Conservation (phyloP, 2,888 invertebrate genomes). For the Hemistola chrysoprasaria region DNA sequence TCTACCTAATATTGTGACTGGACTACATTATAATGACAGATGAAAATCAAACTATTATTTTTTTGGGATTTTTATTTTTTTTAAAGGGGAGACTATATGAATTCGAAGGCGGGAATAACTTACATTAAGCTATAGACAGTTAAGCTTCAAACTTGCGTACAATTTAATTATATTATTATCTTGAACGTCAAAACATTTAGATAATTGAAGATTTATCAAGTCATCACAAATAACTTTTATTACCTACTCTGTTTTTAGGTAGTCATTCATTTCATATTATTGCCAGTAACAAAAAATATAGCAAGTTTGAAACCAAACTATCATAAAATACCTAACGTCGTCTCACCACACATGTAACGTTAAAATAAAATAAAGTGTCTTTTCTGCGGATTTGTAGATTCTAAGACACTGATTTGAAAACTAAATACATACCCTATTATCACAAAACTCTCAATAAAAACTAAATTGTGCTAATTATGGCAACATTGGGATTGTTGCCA, state of each 20-base stretch:
- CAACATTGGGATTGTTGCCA: conserved; percentile 51
- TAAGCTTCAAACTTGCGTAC: conserved; percentile 12
- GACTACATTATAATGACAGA: conserved; percentile 20
- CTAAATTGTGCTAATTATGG: conserved; percentile 70
- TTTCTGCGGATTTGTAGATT: conserved; percentile 34
- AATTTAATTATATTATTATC: neutral
- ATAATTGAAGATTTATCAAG: too few species aligned
- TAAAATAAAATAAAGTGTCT: conserved; percentile 58
- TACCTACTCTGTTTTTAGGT: too few species aligned
- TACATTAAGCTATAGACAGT: conserved; percentile 13
- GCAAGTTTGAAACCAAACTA: conserved; percentile 56
- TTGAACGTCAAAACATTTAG: too few species aligned
- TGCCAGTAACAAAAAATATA: neutral
- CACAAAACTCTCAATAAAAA: conserved; percentile 68
- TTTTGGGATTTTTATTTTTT: conserved; percentile 20
- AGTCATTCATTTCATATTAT: too few species aligned
- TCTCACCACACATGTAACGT: conserved; percentile 83
- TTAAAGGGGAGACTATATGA: conserved; percentile 7
- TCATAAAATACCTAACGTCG: conserved; percentile 69
- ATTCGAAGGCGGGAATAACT: conserved; percentile 10
- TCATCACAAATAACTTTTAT: too few species aligned
- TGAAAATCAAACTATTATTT: conserved; percentile 16
- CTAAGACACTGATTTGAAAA: conserved; percentile 41
- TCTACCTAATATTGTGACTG: conserved; percentile 23
- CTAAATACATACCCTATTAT: conserved; percentile 75